phyloP scores from a whole-genome alignment of 92 coral and sea anemone species.

The Montipora capitata region DNA sequence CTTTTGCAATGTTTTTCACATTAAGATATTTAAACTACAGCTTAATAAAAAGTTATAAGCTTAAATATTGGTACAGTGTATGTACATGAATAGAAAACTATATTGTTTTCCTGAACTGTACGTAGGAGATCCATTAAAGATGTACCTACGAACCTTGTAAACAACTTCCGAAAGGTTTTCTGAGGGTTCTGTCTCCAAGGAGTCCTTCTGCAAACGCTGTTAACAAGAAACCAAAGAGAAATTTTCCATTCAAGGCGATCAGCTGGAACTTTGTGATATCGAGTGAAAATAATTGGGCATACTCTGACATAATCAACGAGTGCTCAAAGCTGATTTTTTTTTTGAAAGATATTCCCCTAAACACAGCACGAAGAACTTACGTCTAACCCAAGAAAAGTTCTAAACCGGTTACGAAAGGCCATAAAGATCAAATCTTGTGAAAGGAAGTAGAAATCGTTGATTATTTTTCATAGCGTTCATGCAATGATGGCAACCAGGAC shows the following conservation, averaged over 20 bases:
- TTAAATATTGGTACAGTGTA: too few species aligned
- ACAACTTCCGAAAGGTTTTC: slow-evolving; percentile 85
- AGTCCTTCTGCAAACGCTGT: slow-evolving; percentile 87
- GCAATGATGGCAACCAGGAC: too few species aligned
- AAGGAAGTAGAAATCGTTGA: neutral
- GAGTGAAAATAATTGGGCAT: too few species aligned
- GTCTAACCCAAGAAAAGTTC: slow-evolving; percentile 93
- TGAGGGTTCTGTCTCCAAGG: slow-evolving; percentile 76
- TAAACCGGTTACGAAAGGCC: slow-evolving; percentile 93
- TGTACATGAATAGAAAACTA: too few species aligned
- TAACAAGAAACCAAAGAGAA: neutral
- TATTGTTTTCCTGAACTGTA: too few species aligned
- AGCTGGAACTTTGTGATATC: neutral
- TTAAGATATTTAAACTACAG: too few species aligned
- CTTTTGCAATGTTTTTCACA: too few species aligned
- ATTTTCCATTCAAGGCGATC: neutral
- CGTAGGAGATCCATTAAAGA: neutral
- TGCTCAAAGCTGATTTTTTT: neutral
- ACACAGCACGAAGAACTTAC: slow-evolving; percentile 68
- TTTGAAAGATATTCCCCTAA: neutral
- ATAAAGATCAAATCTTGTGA: slow-evolving; percentile 23
- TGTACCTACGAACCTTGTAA: slow-evolving; percentile 70
- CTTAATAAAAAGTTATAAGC: too few species aligned
- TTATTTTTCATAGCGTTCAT: too few species aligned
- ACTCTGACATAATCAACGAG: neutral